Evolutionary conservation across 1,140 invertebrate species (phyloP), one percentile per base, ranked within the genome.

Genomic region (Camponotus pennsylvanicus): DNA sequence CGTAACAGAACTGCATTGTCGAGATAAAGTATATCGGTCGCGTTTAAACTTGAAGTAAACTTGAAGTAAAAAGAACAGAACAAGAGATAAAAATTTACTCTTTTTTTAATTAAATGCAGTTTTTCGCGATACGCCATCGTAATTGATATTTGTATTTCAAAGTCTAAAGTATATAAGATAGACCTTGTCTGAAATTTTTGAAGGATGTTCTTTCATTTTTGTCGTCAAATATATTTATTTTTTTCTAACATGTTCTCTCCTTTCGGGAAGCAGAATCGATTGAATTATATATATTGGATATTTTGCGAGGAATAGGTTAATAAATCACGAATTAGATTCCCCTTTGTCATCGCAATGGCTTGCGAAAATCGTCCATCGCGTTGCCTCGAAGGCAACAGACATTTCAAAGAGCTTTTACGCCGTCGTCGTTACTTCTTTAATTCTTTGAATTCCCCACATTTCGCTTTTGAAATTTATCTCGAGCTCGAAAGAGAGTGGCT

Each of bases 401-500:
- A 8, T 40, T 73, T 2, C 40, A 42, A 40, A 42, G 52, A 32
- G 49, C 52, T 61, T 34, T 82, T 75, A 34, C 42, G 55, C 40
- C 61, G 40, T 57, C 42, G 67, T 82, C 15, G 66, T 82, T 83
- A 61, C 69, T 73, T 73, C n/a, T 49, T 83, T 75, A 61, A 73
- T 73, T 73, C 64, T 27, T 69, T 8, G 55, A 21, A 73, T 45
- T 45, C 18, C 63, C 52, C 42, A 13, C 61, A 18, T 45, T 27
- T 82, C 27, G 27, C 32, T 49, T 40, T 63, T 63, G 42, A 83
- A 75, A 75, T 83, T 83, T 83, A 83, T 83, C 40, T 73, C 67
- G 2, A 45, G 79, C 40, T 75, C 18, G 57, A 83, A 83, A 83
- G 49, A 83, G 73, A 83, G 69, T 83, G 15, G 77, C 49, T 80